These are phyloP conservation scores for Leptinotarsa rubiginosa DNA, from an alignment of 2,888 invertebrate genomes.

Conservation along the genomic window DNA sequence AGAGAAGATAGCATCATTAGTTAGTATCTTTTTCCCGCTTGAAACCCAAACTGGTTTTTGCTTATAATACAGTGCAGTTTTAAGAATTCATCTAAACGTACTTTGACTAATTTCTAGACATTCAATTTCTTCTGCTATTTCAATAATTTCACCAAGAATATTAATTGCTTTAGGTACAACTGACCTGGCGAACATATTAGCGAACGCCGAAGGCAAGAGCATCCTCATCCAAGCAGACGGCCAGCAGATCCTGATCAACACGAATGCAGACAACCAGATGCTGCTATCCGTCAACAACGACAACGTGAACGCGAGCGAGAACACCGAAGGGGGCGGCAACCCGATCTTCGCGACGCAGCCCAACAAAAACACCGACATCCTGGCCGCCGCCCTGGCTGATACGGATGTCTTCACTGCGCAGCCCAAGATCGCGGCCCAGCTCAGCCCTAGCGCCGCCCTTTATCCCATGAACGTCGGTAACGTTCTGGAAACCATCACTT, in stretches of 20 bases:
- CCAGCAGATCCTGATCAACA: slow-evolving; percentile 67
- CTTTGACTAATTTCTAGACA: too few relatives aligned
- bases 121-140: too few relatives aligned
- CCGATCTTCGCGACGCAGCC: slow-evolving; percentile 60
- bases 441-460: slow-evolving; percentile 73
- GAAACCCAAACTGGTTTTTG: too few relatives aligned
- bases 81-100: too few relatives aligned
- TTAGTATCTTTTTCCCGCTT: too few relatives aligned
- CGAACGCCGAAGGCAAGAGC: slow-evolving; percentile 61
- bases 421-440: slow-evolving; percentile 65
- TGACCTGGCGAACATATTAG: slow-evolving; percentile 63
- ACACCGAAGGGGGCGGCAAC: slow-evolving; percentile 56
- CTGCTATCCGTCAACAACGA: slow-evolving; percentile 56
- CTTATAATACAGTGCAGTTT: too few relatives aligned
- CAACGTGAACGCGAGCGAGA: slow-evolving; percentile 50
- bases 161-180: slow-evolving; percentile 39
- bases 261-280: slow-evolving; percentile 61
- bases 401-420: slow-evolving; percentile 77
- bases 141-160: too few relatives aligned
- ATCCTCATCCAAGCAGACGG: slow-evolving; percentile 58
- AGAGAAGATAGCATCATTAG: too few relatives aligned
- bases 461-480: slow-evolving; percentile 71
- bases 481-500: slow-evolving; percentile 81
- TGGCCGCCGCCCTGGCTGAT: slow-evolving; percentile 81
- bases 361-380: slow-evolving; percentile 74